These are phyloP conservation scores for Escarpia spicata DNA, from an alignment of 2,888 invertebrate genomes.

Conservation along the genomic window DNA sequence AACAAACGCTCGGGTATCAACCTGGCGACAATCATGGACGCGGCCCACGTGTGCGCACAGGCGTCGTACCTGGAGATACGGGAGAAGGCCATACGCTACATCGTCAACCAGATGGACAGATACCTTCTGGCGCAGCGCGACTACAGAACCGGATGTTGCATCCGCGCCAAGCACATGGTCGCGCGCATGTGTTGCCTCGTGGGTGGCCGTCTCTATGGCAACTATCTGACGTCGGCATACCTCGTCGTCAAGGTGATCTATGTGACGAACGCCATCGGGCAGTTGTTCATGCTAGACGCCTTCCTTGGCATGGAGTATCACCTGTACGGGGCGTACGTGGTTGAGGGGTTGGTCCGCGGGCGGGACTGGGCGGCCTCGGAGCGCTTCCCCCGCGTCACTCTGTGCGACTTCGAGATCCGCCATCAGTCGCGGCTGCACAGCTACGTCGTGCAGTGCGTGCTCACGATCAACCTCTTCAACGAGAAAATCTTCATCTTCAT, in stretches of 20 bases:
- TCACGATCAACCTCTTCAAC: constrained; percentile 52
- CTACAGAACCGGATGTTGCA: constrained; percentile 63
- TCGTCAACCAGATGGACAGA: constrained; percentile 67
- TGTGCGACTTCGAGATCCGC: constrained; percentile 64
- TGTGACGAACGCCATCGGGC: constrained; percentile 66
- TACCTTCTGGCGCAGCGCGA: constrained; percentile 66
- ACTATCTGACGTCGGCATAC: constrained; percentile 67
- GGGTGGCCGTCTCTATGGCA: constrained; percentile 65
- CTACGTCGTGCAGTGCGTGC: constrained; percentile 52
- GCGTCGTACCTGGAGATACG: constrained; percentile 46
- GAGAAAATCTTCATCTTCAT: constrained; percentile 53
- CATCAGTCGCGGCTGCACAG: constrained; percentile 46
- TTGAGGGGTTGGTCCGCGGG: constrained; percentile 65
- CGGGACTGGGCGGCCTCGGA: constrained; percentile 61
- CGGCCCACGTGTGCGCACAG: constrained; percentile 44
- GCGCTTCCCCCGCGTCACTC: constrained; percentile 63
- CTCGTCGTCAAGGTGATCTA: constrained; percentile 66
- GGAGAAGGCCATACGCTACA: constrained; percentile 62
- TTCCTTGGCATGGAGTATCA: constrained; percentile 67
- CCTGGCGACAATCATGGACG: constrained; percentile 46
- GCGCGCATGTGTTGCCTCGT: constrained; percentile 64
- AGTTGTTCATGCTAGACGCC: constrained; percentile 67
- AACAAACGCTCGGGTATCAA: constrained; percentile 46
- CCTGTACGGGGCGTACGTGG: constrained; percentile 67
- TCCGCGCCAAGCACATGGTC: constrained; percentile 61